Percentiles rank a stretch among this genome's conserved stretches.
Conservation (phyloP, 2,888 invertebrate genomes). For the Tribolium freemani region DNA sequence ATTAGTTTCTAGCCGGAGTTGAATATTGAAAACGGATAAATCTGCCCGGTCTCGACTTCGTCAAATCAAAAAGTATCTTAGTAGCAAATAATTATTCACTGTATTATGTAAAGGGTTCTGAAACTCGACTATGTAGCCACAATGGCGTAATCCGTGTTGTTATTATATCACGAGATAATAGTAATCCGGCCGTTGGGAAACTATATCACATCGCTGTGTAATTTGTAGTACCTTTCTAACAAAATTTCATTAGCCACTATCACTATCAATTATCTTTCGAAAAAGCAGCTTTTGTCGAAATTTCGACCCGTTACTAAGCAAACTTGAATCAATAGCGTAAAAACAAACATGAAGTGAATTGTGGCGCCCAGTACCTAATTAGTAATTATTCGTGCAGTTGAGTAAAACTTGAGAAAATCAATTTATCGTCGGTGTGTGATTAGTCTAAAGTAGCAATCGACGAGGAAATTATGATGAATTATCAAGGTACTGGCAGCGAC, state of each 20-base stretch:
- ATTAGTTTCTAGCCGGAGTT: conserved; percentile 1
- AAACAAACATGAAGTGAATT: neutral
- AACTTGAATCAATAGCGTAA: neutral
- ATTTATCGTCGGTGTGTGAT: conserved; percentile 28
- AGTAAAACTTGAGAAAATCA: conserved; percentile 22
- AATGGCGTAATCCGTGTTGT: conserved; percentile 31
- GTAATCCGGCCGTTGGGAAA: conserved; percentile 17
- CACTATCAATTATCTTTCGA: neutral
- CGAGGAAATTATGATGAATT: conserved; percentile 29
- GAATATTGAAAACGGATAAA: neutral
- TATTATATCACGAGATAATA: conserved; percentile 29
- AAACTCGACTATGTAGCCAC: conserved; percentile 25
- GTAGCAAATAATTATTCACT: conserved; percentile 23
- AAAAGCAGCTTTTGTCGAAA: neutral
- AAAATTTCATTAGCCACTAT: neutral
- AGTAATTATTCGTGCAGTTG: conserved; percentile 9
- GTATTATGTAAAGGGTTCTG: conserved; percentile 26
- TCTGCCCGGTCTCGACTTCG: neutral
- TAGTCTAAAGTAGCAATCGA: conserved; percentile 31
- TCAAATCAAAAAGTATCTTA: conserved; percentile 20
- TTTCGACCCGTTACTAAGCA: neutral
- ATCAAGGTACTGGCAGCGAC: conserved; percentile 22
- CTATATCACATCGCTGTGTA: neutral
- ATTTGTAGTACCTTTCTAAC: conserved; percentile 2
- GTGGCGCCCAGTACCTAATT: neutral